These are phyloP conservation scores for Oasisia sp. DNA, from an alignment of 2,888 invertebrate genomes.

Conservation along the genomic window DNA sequence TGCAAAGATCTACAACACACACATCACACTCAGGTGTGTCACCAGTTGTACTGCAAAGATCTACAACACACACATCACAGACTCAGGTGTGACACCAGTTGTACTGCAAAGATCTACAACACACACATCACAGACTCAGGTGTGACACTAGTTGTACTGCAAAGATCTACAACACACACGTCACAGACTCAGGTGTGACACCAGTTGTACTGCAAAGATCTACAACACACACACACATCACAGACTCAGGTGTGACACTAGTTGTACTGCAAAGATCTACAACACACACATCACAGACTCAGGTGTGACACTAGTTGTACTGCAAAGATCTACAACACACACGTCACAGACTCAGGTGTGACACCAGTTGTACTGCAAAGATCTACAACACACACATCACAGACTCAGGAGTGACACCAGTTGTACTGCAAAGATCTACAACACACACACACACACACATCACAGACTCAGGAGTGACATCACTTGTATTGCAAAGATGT, in stretches of 20 bases:
- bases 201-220: slow-evolving; percentile 92
- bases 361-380: no score
- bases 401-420: slow-evolving; percentile 90
- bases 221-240: slow-evolving; percentile 69
- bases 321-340: slow-evolving; percentile 84
- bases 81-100: slow-evolving; percentile 90
- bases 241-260: no score
- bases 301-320: slow-evolving; percentile 91
- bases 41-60: no score
- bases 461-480: no score
- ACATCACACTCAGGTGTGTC: no score
- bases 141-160: no score
- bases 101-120: slow-evolving; percentile 89
- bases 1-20: slow-evolving; percentile 84
- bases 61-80: slow-evolving; percentile 64
- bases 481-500: no score
- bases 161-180: no score
- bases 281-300: slow-evolving; percentile 71
- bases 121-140: no score
- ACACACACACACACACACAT: no score
- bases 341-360: no score
- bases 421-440: slow-evolving; percentile 91
- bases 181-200: slow-evolving; percentile 88
- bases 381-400: background rate
- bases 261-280: no score